Percentiles rank a stretch among this genome's conserved stretches.
phyloP scores from a whole-genome alignment of 1,140 invertebrate genomes.

The Ctenoplectra terminalis region DNA sequence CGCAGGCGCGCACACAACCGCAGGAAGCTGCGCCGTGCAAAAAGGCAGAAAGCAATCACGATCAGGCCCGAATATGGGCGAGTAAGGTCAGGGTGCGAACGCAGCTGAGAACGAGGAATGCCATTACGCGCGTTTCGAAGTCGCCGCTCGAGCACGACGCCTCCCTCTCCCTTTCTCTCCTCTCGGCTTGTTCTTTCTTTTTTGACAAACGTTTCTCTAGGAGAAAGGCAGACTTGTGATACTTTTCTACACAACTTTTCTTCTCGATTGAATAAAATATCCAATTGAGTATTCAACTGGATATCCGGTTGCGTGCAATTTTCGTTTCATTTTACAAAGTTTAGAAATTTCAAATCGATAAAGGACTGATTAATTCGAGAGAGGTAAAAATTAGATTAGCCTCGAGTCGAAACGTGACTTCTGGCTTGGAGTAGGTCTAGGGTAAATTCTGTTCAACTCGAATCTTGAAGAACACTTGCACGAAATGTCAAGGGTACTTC shows the following conservation, averaged over 20 bases:
- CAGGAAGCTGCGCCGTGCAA: conserved; percentile 70
- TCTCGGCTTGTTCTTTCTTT: neutral
- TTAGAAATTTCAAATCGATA: too few relatives aligned
- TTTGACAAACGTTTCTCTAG: conserved; percentile 11
- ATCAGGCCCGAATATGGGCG: conserved; percentile 76
- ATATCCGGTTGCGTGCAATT: too few relatives aligned
- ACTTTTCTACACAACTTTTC: neutral
- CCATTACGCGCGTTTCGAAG: conserved; percentile 76
- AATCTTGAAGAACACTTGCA: neutral
- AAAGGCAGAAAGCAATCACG: conserved; percentile 79
- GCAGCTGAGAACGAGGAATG: conserved; percentile 77
- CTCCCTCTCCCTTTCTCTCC: neutral
- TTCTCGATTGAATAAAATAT: too few relatives aligned
- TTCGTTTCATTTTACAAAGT: too few relatives aligned
- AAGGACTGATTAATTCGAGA: too few relatives aligned
- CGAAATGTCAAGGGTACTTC: conserved; percentile 1
- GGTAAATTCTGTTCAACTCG: too few relatives aligned
- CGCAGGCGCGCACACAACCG: conserved; percentile 53
- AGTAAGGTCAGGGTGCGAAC: conserved; percentile 80
- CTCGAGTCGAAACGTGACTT: too few relatives aligned
- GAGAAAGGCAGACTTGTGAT: neutral
- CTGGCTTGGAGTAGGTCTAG: too few relatives aligned
- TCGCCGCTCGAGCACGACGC: conserved; percentile 49
- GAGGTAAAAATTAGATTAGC: too few relatives aligned
- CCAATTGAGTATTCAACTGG: too few relatives aligned